Base-by-base conservation (phyloP, 2,113 vertebrate species). In the Nycticryphes semicollaris region DNA sequence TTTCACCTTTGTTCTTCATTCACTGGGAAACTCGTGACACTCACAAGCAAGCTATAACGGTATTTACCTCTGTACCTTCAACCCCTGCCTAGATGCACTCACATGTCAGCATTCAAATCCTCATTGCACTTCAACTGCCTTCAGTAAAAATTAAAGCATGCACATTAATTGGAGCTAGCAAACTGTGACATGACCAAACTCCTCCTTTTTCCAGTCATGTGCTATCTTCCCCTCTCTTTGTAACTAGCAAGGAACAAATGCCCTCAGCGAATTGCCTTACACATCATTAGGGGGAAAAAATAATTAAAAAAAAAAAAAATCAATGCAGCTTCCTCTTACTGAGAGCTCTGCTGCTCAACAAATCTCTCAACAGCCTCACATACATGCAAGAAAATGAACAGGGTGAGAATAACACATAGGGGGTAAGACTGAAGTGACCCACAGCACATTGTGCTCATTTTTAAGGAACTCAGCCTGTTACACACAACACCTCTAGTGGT, bases 401-500 rank as follows among this genome's bases (percentile, higher is more conserved):
- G 47, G 20, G 25, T 4, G 6, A 82, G 43, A 91, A 70, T 0
- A 78, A 50, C 56, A 70, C 16, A 12, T 3, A 54, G 20, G 21
- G 3, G 16, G 17, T 41, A 60, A 75, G 69, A 78, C 2, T 14
- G 3, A 30, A 87, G 60, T 35, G 25, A 82, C 25, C 48, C 33
- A 68, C 37, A 67, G 81, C 51, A 57, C 45, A 1, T 1, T 0
- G 4, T 25, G 47, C 43, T 41, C 20, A 6, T 77, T 77, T 60
- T 69, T 28, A 54, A 2, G 73, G n/a, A 86, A 74, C 33, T 33
- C 25, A 23, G 35, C 21, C 24, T 12, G 41, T 25, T 39, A 67
- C 14, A 24, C 0, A 0, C 2, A 12, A 81, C 33, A n/a, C 23
- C 24, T 53, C 53, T 14, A 31, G 53, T 7, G 39, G 59, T 22